These are phyloP conservation scores for Phoeniculus purpureus DNA, from an alignment of 2,797 vertebrate genomes.

Conservation along the genomic window DNA sequence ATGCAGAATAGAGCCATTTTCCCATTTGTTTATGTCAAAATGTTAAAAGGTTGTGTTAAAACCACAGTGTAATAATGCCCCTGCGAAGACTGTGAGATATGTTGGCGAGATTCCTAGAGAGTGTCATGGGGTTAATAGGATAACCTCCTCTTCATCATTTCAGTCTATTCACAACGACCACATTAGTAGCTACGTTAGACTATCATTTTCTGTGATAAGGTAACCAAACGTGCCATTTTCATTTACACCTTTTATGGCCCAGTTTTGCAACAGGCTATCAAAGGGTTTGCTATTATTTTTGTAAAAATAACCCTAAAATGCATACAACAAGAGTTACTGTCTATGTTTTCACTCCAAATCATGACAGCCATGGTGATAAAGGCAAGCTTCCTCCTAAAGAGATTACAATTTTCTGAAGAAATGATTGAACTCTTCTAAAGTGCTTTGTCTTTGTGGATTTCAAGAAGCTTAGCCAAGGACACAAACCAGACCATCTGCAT, in stretches of 20 bases:
- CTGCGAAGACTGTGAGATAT: not conserved
- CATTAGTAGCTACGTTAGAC: not conserved
- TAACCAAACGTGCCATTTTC: not conserved
- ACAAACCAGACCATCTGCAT: not conserved
- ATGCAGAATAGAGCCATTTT: not conserved
- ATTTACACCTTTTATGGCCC: not conserved
- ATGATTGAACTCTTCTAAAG: not conserved
- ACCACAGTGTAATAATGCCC: not conserved
- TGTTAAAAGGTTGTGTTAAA: not conserved
- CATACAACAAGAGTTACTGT: not conserved
- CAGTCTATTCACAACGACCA: not conserved
- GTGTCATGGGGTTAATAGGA: not conserved
- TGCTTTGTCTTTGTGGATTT: not conserved
- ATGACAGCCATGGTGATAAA: not conserved
- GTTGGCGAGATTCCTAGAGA: not conserved
- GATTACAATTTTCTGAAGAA: not conserved
- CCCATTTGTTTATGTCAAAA: not conserved
- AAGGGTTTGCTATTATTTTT: not conserved
- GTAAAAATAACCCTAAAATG: not conserved
- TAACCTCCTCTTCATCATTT: not conserved
- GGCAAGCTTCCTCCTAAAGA: not conserved
- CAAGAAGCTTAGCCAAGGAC: not conserved
- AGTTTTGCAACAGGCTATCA: not conserved
- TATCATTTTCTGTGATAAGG: not conserved
- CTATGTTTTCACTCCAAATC: not conserved